Conservation (phyloP, 1,140 invertebrate genomes). For the Chionoecetes opilio region DNA sequence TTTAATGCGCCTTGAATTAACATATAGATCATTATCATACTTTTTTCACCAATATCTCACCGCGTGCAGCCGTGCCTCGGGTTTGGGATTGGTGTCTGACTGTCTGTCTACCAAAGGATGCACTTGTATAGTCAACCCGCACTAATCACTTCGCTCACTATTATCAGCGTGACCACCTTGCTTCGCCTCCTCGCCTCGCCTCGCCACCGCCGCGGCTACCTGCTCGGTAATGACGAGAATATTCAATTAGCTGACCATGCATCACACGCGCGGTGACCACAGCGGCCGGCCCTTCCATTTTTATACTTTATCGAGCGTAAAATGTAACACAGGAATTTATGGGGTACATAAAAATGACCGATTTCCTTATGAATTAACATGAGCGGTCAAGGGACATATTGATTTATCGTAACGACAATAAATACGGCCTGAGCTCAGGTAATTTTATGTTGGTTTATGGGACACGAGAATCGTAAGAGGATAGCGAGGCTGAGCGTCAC, state of each 20-base stretch:
- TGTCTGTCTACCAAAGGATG: not conserved
- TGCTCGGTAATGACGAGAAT: conserved; percentile 35
- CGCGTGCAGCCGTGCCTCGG: not conserved
- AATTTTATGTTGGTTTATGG: conserved; percentile 60
- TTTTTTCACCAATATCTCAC: too few species aligned
- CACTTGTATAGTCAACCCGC: not conserved
- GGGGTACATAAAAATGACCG: conserved; percentile 71
- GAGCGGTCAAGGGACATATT: conserved; percentile 66
- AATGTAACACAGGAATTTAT: conserved; percentile 70
- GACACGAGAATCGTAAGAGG: not conserved
- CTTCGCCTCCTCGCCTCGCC: not conserved
- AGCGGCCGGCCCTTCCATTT: conserved; percentile 58
- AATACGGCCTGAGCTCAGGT: conserved; percentile 43
- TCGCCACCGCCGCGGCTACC: not conserved
- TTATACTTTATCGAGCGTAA: conserved; percentile 75
- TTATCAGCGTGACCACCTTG: not conserved
- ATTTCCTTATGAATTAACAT: conserved; percentile 75
- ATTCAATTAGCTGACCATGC: conserved; percentile 61
- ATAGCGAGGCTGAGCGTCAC: not conserved
- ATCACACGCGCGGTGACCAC: conserved; percentile 40
- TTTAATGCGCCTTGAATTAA: not conserved
- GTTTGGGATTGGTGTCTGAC: not conserved
- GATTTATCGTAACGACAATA: conserved; percentile 61
- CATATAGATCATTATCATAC: too few species aligned
- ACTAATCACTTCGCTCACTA: not conserved